These are phyloP conservation scores for Huso huso DNA, from an alignment of 2,797 vertebrate species.

Conservation along the genomic window DNA sequence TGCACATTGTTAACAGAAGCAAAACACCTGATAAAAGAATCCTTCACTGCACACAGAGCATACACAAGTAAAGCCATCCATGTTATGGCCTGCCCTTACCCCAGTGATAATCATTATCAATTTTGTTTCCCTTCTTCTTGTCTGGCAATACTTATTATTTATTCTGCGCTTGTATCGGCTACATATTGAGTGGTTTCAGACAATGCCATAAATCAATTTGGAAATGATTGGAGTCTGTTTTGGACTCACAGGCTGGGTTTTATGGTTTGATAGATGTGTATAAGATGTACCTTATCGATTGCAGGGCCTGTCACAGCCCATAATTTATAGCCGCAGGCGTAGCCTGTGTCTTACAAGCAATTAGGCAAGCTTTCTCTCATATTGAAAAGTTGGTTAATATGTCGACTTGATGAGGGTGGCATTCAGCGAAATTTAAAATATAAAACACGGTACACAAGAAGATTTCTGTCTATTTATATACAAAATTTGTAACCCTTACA, in stretches of 20 bases:
- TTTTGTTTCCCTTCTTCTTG: conserved; percentile 1
- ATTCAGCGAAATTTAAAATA: too few relatives aligned
- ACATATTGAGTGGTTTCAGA: conserved; percentile 30
- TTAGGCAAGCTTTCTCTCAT: conserved; percentile 38
- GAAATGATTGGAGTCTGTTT: conserved; percentile 12
- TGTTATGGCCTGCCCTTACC: background rate
- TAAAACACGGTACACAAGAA: too few relatives aligned
- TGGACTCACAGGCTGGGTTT: conserved; percentile 26
- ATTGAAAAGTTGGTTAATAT: conserved; percentile 31
- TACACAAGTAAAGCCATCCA: conserved; percentile 29
- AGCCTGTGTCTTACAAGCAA: conserved; percentile 30
- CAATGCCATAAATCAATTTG: conserved; percentile 32
- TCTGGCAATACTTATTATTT: conserved; percentile 16
- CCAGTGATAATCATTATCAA: conserved; percentile 18
- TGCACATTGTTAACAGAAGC: conserved; percentile 31
- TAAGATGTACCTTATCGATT: conserved; percentile 34
- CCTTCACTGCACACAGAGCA: conserved; percentile 27
- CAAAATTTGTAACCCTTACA: too few relatives aligned
- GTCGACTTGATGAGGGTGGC: conserved; percentile 9
- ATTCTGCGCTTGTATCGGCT: conserved; percentile 26
- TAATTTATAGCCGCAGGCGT: conserved; percentile 35
- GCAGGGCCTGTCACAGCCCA: conserved; percentile 24
- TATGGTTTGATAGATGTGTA: conserved; percentile 34
- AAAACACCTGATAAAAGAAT: conserved; percentile 39
- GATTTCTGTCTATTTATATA: too few relatives aligned